Conservation (phyloP, 2,888 invertebrate genomes). For the Nephrocerus scutellatus region DNA sequence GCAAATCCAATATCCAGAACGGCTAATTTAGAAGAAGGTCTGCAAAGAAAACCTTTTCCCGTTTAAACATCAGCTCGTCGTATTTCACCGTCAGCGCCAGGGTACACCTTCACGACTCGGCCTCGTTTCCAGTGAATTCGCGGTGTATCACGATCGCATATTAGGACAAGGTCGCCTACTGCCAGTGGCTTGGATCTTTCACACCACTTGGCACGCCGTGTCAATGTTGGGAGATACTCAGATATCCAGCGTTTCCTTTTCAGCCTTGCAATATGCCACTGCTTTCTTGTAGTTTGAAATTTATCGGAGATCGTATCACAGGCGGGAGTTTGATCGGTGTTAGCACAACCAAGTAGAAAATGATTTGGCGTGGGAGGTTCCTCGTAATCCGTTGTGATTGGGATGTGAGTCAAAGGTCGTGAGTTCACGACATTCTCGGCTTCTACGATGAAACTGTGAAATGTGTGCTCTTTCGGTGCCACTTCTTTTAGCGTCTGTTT, state of each 20-base stretch:
- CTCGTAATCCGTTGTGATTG: constrained; percentile 7
- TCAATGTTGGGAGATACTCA: constrained; percentile 12
- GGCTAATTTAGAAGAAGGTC: constrained; percentile 23
- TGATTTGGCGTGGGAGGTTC: constrained; percentile 10
- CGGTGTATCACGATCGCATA: constrained; percentile 19
- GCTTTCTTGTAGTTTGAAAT: constrained; percentile 4
- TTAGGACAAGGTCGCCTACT: constrained; percentile 11
- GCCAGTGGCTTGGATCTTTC: neutral
- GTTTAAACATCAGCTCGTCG: constrained; percentile 23
- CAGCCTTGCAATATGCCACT: constrained; percentile 11
- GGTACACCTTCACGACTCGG: constrained; percentile 16
- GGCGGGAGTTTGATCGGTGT: constrained; percentile 1
- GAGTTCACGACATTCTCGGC: constrained; percentile 11
- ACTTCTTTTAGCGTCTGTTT: constrained; percentile 4
- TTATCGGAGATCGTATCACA: neutral
- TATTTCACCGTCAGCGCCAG: constrained; percentile 21
- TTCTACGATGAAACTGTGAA: constrained; percentile 10
- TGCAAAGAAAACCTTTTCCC: constrained; percentile 17
- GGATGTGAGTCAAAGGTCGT: constrained; percentile 9
- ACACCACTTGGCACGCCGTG: constrained; percentile 11
- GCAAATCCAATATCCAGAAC: constrained; percentile 47
- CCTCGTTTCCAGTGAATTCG: constrained; percentile 21
- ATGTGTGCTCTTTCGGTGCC: constrained; percentile 5
- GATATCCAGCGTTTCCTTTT: constrained; percentile 14
- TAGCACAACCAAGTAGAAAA: constrained; percentile 4